phyloP scores from a whole-genome alignment of 2,797 vertebrate genomes.

The Eulemur mongoz region DNA sequence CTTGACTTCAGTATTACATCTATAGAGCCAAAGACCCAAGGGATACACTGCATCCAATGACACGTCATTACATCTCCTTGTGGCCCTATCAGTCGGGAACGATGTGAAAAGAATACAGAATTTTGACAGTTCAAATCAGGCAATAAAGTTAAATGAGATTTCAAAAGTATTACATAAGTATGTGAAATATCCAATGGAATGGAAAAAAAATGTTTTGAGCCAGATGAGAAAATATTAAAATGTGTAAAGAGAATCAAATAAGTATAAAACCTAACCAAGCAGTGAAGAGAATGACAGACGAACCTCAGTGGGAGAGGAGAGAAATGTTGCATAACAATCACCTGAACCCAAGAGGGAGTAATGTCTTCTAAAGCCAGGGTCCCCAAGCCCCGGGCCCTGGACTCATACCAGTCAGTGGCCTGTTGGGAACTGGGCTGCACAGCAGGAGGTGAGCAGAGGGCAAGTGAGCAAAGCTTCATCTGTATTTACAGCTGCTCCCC shows the following conservation, averaged over 20 bases:
- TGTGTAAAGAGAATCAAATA: conserved; percentile 3
- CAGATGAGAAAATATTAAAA: conserved; percentile 31
- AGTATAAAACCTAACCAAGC: not conserved
- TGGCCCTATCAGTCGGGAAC: not conserved
- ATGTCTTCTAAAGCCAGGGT: not conserved
- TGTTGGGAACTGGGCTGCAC: too few relatives aligned
- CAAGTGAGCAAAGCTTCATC: too few relatives aligned
- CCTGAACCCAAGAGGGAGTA: not conserved
- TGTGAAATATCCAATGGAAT: not conserved
- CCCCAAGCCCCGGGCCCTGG: too few relatives aligned
- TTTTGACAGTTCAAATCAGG: not conserved
- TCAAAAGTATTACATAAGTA: not conserved
- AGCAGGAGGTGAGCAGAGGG: too few relatives aligned
- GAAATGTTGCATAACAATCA: not conserved
- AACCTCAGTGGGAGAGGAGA: not conserved
- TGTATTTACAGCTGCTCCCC: too few relatives aligned
- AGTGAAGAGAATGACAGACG: not conserved
- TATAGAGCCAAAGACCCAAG: not conserved
- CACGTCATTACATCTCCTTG: not conserved
- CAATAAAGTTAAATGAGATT: conserved; percentile 40
- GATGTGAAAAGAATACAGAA: not conserved
- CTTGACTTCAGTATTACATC: not conserved
- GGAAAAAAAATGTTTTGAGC: conserved; percentile 10
- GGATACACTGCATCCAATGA: not conserved
- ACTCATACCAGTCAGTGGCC: too few relatives aligned